Base-by-base conservation (phyloP, 2,113 vertebrate species). In the Pluvianellus socialis region DNA sequence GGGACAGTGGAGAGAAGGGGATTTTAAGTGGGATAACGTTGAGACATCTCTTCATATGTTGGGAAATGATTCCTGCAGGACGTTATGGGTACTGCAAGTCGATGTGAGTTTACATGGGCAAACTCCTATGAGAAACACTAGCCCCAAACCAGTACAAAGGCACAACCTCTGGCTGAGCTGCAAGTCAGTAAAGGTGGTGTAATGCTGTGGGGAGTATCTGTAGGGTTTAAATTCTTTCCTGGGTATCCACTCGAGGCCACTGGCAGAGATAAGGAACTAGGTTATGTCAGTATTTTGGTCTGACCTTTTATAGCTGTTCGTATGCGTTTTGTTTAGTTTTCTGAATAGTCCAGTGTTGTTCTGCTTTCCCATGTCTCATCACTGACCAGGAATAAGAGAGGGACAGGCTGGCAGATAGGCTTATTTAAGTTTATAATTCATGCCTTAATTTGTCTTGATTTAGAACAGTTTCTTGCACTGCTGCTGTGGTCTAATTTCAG, bases 271-370 rank as follows among this genome's bases (percentile, higher is more conserved):
- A 49, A 42, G 24, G 27, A 38, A 12, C 26, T 21, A 15, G 22
- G 16, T n/a, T 77, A 4, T 0, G 1, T 24, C 1, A 6, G 22
- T 13, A 4, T 73, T 58, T 65, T 47, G 7, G 6, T 52, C 22
- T 84, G 84, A 63, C 44, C 6, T 63, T 88, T 62, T 40, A 5
- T 23, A 50, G 61, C 79, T 65, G 21, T 47, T 82, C 0, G 1
- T 50, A 19, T 27, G 32, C 6, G 12, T 79, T 87, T 86, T 79
- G 32, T 35, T 72, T 84, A 21, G 7, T 90, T 91, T 91, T 79
- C 32, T 61, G 9, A 0, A 0, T 50, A 61, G n/a, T 61, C 10
- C n/a, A 10, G 22, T 32, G 58, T 40, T 68, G 30, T 44, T 94
- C 44, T 80, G 19, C 45, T 71, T 85, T 71, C 9, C 26, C 3